Percentiles rank a stretch among this genome's conserved stretches.
Conservation (phyloP, 2,888 invertebrate genomes). For the Emmelina monodactyla region DNA sequence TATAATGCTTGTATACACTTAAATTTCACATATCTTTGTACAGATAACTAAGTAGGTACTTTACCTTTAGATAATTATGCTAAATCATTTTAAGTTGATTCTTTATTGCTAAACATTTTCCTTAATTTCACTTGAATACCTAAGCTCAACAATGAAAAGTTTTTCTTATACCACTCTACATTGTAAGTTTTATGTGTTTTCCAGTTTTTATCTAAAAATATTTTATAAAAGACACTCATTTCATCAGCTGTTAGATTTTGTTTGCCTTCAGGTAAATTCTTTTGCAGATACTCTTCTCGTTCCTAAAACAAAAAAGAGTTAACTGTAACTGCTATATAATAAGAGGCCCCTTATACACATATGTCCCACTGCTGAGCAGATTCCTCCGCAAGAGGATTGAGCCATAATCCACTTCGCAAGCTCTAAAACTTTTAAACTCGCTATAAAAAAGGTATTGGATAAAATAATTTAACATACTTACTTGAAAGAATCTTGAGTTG, state of each 20-base stretch:
- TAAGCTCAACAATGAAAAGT: conserved; percentile 70
- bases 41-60: too few species aligned
- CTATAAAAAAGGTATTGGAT: too few species aligned
- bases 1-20: too few species aligned
- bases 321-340: too few species aligned
- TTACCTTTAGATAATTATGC: not conserved
- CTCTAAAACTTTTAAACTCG: too few species aligned
- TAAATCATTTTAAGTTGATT: conserved; percentile 12
- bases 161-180: conserved; percentile 83
- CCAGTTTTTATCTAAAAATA: conserved; percentile 85
- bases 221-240: conserved; percentile 89
- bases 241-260: conserved; percentile 76
- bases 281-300: conserved; percentile 62
- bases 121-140: conserved; percentile 67
- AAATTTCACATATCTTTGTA: too few species aligned
- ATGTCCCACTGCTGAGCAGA: too few species aligned
- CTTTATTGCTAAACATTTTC: conserved; percentile 37
- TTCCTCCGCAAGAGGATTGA: too few species aligned
- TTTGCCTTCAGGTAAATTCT: conserved; percentile 49
- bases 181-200: conserved; percentile 79
- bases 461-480: conserved; percentile 22
- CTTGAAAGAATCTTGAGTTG: conserved; percentile 76
- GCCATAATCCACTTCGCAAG: too few species aligned
- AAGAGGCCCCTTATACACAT: too few species aligned
- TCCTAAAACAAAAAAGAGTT: conserved; percentile 46